Evolutionary conservation across 2,797 vertebrate genomes (phyloP).

Genomic region (Catamblyrhynchus diadema): DNA sequence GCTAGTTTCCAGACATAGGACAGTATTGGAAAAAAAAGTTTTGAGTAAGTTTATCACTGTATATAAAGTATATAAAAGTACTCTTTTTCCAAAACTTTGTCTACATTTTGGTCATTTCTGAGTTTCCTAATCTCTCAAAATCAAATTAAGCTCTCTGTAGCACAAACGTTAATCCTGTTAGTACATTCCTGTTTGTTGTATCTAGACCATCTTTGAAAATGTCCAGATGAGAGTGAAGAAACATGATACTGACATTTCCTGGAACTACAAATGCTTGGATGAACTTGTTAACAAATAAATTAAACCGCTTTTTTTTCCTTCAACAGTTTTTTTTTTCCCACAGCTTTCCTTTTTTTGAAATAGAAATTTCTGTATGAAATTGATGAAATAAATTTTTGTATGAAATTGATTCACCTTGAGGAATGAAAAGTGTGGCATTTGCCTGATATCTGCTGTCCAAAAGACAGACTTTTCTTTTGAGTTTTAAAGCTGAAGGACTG

Average conservation of each 20-base stretch:
- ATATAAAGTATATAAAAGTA: background rate
- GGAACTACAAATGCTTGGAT: background rate
- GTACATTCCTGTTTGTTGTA: background rate
- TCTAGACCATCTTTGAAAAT: background rate
- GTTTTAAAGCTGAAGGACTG: background rate
- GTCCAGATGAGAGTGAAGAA: background rate
- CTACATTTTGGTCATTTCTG: background rate
- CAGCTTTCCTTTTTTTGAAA: background rate
- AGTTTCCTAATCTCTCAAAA: background rate
- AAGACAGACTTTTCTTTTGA: background rate
- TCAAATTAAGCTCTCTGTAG: background rate
- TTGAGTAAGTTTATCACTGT: background rate
- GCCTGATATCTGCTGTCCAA: background rate
- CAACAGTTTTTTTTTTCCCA: background rate
- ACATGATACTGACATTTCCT: background rate
- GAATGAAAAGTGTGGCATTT: background rate
- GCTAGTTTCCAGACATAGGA: background rate
- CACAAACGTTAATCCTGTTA: background rate
- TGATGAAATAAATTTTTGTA: background rate
- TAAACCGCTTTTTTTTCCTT: background rate
- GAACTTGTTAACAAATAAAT: background rate
- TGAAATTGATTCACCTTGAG: background rate
- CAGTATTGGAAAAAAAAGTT: background rate
- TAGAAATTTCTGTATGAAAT: background rate
- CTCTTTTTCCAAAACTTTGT: background rate